phyloP scores from a whole-genome alignment of 2,888 invertebrate species.

The Mechanitis mazaeus region DNA sequence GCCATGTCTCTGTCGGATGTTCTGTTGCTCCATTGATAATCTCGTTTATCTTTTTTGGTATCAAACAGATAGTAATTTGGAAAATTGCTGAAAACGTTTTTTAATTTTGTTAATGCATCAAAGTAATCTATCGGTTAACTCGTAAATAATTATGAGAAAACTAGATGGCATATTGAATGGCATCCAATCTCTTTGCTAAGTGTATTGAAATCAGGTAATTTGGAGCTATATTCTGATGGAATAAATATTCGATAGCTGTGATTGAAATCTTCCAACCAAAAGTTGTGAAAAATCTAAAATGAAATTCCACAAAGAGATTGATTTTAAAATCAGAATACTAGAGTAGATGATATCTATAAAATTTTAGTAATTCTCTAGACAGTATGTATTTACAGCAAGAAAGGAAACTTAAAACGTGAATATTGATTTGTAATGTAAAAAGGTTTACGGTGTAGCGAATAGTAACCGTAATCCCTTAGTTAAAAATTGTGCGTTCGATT shows the following conservation, averaged over 20 bases:
- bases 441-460: too few species aligned
- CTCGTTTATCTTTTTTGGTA: not conserved
- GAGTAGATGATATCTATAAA: not conserved
- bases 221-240: not conserved
- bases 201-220: constrained; percentile 6
- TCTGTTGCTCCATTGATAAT: not conserved
- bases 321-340: not conserved
- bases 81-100: not conserved
- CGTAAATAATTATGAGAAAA: constrained; percentile 2
- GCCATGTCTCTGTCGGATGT: too few species aligned
- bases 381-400: too few species aligned
- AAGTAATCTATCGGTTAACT: constrained; percentile 4
- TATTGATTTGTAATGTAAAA: too few species aligned
- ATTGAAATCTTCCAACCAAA: not conserved
- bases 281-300: not conserved
- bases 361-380: too few species aligned
- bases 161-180: constrained; percentile 3
- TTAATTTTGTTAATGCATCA: constrained; percentile 4
- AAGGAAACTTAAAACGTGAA: too few species aligned
- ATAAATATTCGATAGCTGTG: constrained; percentile 2
- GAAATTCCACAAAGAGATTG: not conserved
- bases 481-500: too few species aligned
- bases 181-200: constrained; percentile 4
- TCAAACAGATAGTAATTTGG: not conserved
- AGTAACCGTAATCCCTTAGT: too few species aligned